Evolutionary conservation across 2,113 vertebrate genomes (phyloP), one percentile per base, ranked within the genome.

Genomic region (Gobius niger): DNA sequence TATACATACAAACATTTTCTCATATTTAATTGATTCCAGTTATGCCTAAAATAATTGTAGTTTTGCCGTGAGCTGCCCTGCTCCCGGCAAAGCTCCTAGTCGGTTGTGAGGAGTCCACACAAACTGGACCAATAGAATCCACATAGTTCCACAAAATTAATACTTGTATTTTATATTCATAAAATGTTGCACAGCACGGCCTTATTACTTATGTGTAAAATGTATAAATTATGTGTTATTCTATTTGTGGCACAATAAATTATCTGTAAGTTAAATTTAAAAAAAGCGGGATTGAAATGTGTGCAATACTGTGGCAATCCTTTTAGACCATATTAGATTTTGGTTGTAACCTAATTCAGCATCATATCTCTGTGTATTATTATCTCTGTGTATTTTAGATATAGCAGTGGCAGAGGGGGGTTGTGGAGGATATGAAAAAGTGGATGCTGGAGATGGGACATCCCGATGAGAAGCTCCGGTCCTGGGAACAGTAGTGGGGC

Each of bases 401-500:
- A 66, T 42, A 70, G 42, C 68, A 68, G 15, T 19, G 65, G 24
- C 5, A 34, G 24, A 34, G 24, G 24, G 59, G 49, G 14, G 12
- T 62, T 41, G 12, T 68, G 70, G 66, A 68, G 46, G 68, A 68
- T 54, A 57, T 24, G 65, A 76, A 47, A 76, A 65, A 65, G 77
- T 62, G 59, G 70, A 68, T 73, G 70, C 70, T 77, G 78, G 83
- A 70, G 59, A 82, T 72, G 68, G 75, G 68, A 52, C 63, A 82
- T 71, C 52, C 82, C 87, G 86, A 87, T 64, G 82, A 89, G 75
- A 82, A 71, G 68, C 68, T 59, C 56, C 57, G 41, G 71, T 79
- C 80, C 73, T 84, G 82, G 84, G 79, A 84, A 81, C 73, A 71
- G 69, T 53, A 82, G 68, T 73, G 80, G 82, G 77, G 70, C 65